Base-by-base conservation (phyloP, 2,888 invertebrate species). In the Taphrorychus bicolor region DNA sequence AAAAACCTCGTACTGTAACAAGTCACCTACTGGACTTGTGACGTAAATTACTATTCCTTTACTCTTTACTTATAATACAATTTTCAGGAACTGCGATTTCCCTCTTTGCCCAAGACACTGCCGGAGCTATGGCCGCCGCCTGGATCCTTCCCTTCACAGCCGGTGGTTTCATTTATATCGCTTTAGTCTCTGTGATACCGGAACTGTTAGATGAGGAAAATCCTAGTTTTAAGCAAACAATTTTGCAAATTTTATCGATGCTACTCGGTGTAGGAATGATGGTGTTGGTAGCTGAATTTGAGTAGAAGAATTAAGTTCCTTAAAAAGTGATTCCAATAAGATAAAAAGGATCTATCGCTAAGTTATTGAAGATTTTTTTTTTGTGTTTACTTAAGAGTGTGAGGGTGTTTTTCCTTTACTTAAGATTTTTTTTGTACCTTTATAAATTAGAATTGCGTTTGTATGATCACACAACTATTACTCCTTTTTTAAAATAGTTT, bases 81-180 rank as follows among this genome's bases (percentile, higher is more conserved):
- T n/a, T n/a, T 71, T 88, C 92, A 70, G 99, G 99, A 70, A 98
- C 97, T 42, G 85, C 92, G n/a, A 83, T 94, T 73, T 96, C 97
- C 19, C 86, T 98, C 23, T 83, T 92, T 68, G 87, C 94, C 4
- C 92, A 94, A 78, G 95, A 94, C 58, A 85, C 85, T 40, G 85
- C 86, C 79, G 89, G 89, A 65, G 84, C 85, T 57, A 82, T 91
- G 69, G 91, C 94, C 1, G 90, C 92, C 7, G 87, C 90, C 4
- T 95, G 97, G 89, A 93, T 99, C 59, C 84, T 99, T 63, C 98
- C 99, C 11, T 98, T 99, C 76, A 98, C 98, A 19, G 98, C 98
- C 48, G 98, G 96, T 71, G 97, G 99, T n/a, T 99, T 99, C 81
- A 99, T 99, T 81, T 99, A 99, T 82, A 98, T 99, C 76, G 99